Conservation (phyloP, 1,140 invertebrate species). For the Trachymyrmex cornetzi region DNA sequence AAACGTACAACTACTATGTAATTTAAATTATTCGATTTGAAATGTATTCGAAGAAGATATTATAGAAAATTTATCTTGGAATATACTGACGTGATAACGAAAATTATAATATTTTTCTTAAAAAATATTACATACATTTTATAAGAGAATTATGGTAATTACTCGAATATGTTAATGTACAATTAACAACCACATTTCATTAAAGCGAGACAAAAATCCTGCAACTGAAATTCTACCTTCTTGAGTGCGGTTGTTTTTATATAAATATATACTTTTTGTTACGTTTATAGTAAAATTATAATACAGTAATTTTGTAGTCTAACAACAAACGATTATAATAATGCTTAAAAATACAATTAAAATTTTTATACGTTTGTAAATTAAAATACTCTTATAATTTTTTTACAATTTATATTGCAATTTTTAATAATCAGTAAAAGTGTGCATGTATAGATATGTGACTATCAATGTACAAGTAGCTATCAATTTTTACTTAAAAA, state of each 20-base stretch:
- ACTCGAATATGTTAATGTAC: slow-evolving; percentile 14
- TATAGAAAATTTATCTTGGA: background rate
- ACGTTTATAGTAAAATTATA: background rate
- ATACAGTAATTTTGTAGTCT: background rate
- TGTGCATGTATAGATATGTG: background rate
- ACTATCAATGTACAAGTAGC: background rate
- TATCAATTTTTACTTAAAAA: background rate
- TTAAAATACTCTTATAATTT: background rate
- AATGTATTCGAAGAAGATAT: background rate
- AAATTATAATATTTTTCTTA: background rate
- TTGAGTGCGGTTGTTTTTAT: background rate
- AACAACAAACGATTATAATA: background rate
- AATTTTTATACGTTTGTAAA: background rate
- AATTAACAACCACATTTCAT: slow-evolving; percentile 3
- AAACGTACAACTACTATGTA: background rate
- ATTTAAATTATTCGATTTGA: background rate
- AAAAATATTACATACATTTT: slow-evolving; percentile 3
- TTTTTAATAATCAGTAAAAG: background rate
- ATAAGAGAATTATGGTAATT: background rate
- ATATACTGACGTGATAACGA: background rate
- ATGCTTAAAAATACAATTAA: background rate
- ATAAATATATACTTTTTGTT: background rate
- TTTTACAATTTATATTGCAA: background rate
- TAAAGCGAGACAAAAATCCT: background rate
- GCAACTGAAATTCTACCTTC: background rate